A percentile compares a stretch with the other conserved stretches of the same genome.
Conservation (phyloP, 2,113 vertebrate species). For the Ptychochromis oligacanthus region DNA sequence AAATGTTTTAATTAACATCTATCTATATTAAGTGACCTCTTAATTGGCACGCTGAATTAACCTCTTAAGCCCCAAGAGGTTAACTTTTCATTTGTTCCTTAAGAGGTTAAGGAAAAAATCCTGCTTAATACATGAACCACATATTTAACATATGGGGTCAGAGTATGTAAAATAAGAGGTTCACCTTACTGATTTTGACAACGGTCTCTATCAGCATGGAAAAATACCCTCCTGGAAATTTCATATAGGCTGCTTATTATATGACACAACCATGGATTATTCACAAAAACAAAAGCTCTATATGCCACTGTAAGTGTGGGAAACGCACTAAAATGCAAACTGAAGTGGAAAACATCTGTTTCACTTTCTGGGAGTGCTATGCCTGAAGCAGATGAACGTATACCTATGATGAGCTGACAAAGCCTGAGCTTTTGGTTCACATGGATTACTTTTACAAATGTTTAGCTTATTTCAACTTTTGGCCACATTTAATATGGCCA, state of each 20-base stretch:
- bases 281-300: too few relatives aligned
- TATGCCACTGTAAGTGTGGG: too few relatives aligned
- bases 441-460: not conserved
- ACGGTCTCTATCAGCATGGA: too few relatives aligned
- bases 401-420: not conserved
- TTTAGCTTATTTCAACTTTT: not conserved
- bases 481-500: not conserved
- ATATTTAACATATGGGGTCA: not conserved
- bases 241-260: not conserved
- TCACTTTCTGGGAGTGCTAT: not conserved
- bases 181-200: not conserved
- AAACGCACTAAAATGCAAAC: too few relatives aligned
- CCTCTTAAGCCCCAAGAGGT: too few relatives aligned
- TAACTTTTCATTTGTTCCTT: too few relatives aligned
- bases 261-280: not conserved
- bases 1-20: conserved; percentile 2
- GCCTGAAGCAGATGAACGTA: not conserved
- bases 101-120: not conserved
- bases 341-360: not conserved
- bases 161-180: not conserved
- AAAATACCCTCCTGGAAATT: too few relatives aligned
- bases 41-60: not conserved
- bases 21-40: not conserved
- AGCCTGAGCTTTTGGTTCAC: not conserved
- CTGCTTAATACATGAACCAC: not conserved